phyloP scores from a whole-genome alignment of 1,140 invertebrate genomes.

The Pachyrhynchus sulphureomaculatus region DNA sequence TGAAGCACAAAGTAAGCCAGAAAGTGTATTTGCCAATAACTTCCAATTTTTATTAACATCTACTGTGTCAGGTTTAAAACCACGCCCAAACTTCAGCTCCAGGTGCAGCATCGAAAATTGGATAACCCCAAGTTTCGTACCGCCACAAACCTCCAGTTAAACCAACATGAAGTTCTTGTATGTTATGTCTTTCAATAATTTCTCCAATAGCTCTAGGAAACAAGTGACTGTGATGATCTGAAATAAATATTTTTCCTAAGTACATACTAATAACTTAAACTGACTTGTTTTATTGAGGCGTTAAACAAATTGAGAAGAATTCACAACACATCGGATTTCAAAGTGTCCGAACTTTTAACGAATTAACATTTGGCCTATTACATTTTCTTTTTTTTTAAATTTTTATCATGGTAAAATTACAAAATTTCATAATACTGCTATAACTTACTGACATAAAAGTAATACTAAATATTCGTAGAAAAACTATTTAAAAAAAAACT shows the following conservation, averaged over 20 bases:
- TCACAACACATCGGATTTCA: no score
- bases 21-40: constrained; percentile 83
- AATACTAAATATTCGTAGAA: no score
- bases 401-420: no score
- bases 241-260: constrained; percentile 50
- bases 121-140: constrained; percentile 91
- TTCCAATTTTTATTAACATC: constrained; percentile 83
- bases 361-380: no score
- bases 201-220: constrained; percentile 90
- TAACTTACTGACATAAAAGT: no score
- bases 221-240: constrained; percentile 79
- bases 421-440: no score
- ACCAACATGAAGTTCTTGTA: constrained; percentile 88
- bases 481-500: no score
- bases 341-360: no score
- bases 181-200: constrained; percentile 79
- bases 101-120: constrained; percentile 80
- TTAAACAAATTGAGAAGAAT: no score
- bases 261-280: no score
- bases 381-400: no score
- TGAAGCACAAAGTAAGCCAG: constrained; percentile 93
- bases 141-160: constrained; percentile 93
- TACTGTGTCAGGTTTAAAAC: constrained; percentile 66
- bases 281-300: no score
- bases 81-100: constrained; percentile 92